A percentile compares a stretch with the other conserved stretches of the same genome.
Conservation (phyloP, 2,888 invertebrate genomes). For the Drosophila anomalata region DNA sequence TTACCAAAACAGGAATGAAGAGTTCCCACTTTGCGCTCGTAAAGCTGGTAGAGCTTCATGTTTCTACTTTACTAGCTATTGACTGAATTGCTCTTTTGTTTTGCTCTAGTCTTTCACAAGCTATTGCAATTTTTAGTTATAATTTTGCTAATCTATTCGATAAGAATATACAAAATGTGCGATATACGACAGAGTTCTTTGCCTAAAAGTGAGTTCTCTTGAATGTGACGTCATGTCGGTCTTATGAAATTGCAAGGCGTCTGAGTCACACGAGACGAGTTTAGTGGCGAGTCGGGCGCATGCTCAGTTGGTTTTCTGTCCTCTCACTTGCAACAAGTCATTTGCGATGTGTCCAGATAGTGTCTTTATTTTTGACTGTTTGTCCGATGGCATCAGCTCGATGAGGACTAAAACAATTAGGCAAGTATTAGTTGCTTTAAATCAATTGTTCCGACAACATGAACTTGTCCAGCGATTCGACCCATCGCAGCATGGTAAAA, state of each 20-base stretch:
- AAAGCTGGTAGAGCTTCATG: slow-evolving; percentile 47
- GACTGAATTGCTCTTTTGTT: neutral
- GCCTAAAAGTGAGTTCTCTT: neutral
- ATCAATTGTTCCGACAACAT: slow-evolving; percentile 26
- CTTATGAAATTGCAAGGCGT: slow-evolving; percentile 33
- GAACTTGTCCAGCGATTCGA: slow-evolving; percentile 37
- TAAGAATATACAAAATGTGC: slow-evolving; percentile 7
- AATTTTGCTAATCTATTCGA: slow-evolving; percentile 19
- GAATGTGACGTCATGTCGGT: slow-evolving; percentile 29
- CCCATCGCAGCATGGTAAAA: slow-evolving; percentile 46
- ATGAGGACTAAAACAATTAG: slow-evolving; percentile 35
- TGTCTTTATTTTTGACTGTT: slow-evolving; percentile 13
- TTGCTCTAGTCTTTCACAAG: slow-evolving; percentile 40
- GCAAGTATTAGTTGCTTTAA: slow-evolving; percentile 17
- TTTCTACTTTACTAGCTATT: slow-evolving; percentile 3
- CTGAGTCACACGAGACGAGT: slow-evolving; percentile 21
- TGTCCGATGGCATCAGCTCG: slow-evolving; percentile 3
- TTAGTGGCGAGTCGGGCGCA: neutral
- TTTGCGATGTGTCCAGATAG: slow-evolving; percentile 30
- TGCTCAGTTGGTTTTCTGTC: slow-evolving; percentile 15
- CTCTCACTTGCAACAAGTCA: neutral
- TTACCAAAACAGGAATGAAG: neutral
- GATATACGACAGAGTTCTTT: neutral
- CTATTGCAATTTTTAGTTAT: slow-evolving; percentile 19
- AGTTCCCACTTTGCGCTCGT: slow-evolving; percentile 36